Percentiles rank a stretch among this genome's conserved stretches.
Conservation (phyloP, 2,113 vertebrate genomes). For the Bathybates hornii region DNA sequence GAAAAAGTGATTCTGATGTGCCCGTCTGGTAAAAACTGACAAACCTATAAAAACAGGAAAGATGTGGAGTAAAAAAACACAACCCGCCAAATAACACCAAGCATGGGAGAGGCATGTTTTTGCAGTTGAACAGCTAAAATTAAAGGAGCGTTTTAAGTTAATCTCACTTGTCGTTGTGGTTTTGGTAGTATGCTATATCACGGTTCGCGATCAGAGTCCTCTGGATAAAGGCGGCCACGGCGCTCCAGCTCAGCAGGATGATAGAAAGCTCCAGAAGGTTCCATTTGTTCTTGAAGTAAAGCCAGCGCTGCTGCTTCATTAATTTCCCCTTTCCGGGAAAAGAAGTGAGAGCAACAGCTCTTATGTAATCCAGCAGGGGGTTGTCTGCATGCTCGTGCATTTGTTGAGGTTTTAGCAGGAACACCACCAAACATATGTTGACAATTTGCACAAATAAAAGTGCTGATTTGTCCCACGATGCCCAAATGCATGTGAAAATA, state of each 20-base stretch:
- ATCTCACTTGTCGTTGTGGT: constrained; percentile 76
- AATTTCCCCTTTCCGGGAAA: constrained; percentile 72
- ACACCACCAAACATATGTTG: background rate
- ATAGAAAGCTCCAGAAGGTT: constrained; percentile 83
- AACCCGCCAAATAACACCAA: background rate
- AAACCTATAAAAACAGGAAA: constrained; percentile 63
- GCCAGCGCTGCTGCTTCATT: constrained; percentile 77
- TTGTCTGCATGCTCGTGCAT: background rate
- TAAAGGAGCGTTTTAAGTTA: background rate
- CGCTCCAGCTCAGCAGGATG: constrained; percentile 84
- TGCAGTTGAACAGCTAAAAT: background rate
- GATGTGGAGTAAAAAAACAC: background rate
- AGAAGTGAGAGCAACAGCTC: background rate
- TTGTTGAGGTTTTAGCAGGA: background rate
- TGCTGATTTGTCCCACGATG: background rate
- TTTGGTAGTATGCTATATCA: constrained; percentile 77
- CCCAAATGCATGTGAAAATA: background rate
- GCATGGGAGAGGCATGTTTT: background rate
- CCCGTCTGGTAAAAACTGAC: constrained; percentile 84
- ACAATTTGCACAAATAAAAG: background rate
- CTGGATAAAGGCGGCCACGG: constrained; percentile 78
- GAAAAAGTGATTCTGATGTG: constrained; percentile 73
- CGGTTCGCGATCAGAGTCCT: constrained; percentile 71
- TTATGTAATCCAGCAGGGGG: background rate
- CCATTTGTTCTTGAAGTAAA: constrained; percentile 82